Base-by-base conservation (phyloP, 2,888 invertebrate species). In the Thecocarcelia acutangulata region DNA sequence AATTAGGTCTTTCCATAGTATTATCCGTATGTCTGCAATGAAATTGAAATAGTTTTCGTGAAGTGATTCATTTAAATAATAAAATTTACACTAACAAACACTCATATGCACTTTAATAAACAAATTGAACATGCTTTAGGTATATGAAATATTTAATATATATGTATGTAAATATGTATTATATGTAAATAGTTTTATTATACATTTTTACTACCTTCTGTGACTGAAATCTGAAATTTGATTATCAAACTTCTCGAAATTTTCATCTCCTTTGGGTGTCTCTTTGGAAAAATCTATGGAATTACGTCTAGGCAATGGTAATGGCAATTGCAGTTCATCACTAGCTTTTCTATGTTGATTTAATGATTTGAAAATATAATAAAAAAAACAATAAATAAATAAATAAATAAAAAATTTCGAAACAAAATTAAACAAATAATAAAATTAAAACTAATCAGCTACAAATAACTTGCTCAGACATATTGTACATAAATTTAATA, bases 151-250 rank as follows among this genome's bases (percentile, higher is more conserved):
- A 24, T 24, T 2, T 24, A 3, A 24, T 24, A 24, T 24, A 5
- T 5, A 24, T 24, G 5, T 24, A 24, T 24, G 5, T 24, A 24
- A 3, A 24, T 24, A 24, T 24, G 5, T 2, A 44, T n/a, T 19
- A 59, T n/a, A 21, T 19, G 12, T 46, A 61, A 80, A 80, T 83
- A 77, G 8, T 42, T 33, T 33, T 9, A 59, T 69, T 37, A 3
- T 15, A 46, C 5, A 33, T 33, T 33, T 66, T 66, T 77, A 84
- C 85, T 89, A 91, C 91, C 91, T 90, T 89, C 91, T 87, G 56
- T 88, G 85, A 77, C 87, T 89, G 86, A 87, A 91, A 87, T 95
- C 94, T 40, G 94, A 95, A 40, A 93, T 92, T 90, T 95, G 93
- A 87, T 94, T 94, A 87, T 94, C 94, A 87, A 93, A 93, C 85